These are phyloP conservation scores for Blennius ocellaris DNA, from an alignment of 2,113 vertebrate species.

Conservation along the genomic window DNA sequence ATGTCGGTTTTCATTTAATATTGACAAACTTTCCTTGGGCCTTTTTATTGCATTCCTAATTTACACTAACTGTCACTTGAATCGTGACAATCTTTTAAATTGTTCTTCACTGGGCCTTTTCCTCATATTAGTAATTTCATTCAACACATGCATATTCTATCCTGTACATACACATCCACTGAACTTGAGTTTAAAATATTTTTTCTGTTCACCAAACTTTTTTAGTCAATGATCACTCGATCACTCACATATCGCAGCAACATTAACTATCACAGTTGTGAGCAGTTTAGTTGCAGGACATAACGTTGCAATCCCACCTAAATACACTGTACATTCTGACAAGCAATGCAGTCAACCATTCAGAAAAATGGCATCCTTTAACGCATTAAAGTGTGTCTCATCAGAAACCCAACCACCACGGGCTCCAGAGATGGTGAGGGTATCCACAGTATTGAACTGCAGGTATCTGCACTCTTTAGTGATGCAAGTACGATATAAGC, in stretches of 20 bases:
- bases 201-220: neutral
- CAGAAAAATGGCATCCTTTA: conserved; percentile 34
- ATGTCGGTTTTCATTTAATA: too few relatives aligned
- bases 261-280: conserved; percentile 4
- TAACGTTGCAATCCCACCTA: conserved; percentile 24
- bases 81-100: too few relatives aligned
- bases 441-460: conserved; percentile 24
- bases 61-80: too few relatives aligned
- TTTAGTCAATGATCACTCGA: neutral
- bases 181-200: neutral
- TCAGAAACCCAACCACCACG: conserved; percentile 6
- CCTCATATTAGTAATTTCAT: too few relatives aligned
- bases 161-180: neutral
- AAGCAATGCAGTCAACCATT: conserved; percentile 46
- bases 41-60: too few relatives aligned
- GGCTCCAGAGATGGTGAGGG: conserved; percentile 2
- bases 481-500: conserved; percentile 9
- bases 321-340: conserved; percentile 38
- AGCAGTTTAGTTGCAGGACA: conserved; percentile 19
- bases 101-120: too few relatives aligned
- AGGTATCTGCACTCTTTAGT: conserved; percentile 16
- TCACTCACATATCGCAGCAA: conserved; percentile 18
- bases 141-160: too few relatives aligned
- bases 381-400: conserved; percentile 31
- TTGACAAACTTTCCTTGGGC: too few relatives aligned